Conservation (phyloP, 2,797 vertebrate species). For the Lacerta viridis region DNA sequence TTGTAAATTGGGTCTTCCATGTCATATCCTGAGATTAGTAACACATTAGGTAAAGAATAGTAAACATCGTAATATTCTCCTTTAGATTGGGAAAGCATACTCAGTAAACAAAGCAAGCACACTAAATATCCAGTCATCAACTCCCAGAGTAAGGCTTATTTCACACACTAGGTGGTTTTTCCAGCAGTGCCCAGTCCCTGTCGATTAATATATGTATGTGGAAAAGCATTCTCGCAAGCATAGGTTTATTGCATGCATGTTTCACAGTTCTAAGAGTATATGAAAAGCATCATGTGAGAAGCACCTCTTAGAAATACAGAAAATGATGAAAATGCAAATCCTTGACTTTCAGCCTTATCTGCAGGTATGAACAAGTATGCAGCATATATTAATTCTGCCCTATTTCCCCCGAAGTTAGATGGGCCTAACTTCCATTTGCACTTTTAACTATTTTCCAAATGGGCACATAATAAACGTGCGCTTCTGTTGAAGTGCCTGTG, state of each 20-base stretch:
- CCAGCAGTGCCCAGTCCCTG: too few species aligned
- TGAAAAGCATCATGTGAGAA: not conserved
- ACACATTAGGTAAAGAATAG: not conserved
- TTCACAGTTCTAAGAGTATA: not conserved
- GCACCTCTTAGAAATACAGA: not conserved
- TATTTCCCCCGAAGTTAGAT: not conserved
- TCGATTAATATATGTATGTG: not conserved
- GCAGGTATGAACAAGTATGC: not conserved
- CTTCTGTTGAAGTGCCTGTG: not conserved
- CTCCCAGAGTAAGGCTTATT: not conserved
- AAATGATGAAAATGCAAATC: not conserved
- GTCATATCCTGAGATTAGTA: not conserved
- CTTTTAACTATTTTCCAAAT: conserved; percentile 30
- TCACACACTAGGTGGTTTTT: not conserved
- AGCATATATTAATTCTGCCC: not conserved
- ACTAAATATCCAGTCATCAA: not conserved
- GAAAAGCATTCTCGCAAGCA: not conserved
- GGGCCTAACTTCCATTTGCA: not conserved
- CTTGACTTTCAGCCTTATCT: not conserved
- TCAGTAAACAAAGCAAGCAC: not conserved
- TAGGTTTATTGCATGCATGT: not conserved
- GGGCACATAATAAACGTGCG: not conserved
- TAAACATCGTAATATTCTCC: not conserved
- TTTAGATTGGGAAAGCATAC: not conserved
- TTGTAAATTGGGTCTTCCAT: not conserved